Evolutionary conservation across 2,888 invertebrate species (phyloP), one percentile per base, ranked within the genome.

Genomic region (Lasioglossum figueresi): DNA sequence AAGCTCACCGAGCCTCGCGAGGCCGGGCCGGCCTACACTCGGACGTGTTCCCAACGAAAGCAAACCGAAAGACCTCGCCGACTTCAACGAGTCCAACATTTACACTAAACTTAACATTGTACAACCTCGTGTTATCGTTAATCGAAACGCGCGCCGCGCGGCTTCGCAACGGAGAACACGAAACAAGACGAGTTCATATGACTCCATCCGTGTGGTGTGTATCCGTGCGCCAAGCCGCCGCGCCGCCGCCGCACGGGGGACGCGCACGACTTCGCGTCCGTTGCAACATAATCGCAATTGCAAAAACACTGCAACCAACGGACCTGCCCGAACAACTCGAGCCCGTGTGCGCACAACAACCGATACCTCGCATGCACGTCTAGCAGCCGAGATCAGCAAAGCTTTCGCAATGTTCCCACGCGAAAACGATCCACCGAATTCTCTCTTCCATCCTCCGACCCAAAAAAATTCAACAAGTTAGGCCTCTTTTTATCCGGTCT

Each of bases 251-350:
- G 52, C n/a, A 34, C 40, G 72, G 31, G 43, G 23, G 23, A 10
- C 19, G 73, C 59, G 45, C 45, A 48, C 45, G 45, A 72, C 72
- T 48, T 72, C 72, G 43, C 73, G 45, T 72, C 23, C 52, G 52
- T 52, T 83, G 83, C 83, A 83, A 83, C 83, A 83, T 83, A 76
- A 66, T 83, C 72, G 83, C 66, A 76, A 59, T 83, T 16, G 72
- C 72, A 83, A 83, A 74, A 83, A 83, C 48, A 27, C 45, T 27
- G 37, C 74, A 74, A 74, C 16, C 72, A 68, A 45, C 72, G 52
- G n/a, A 59, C 72, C 63, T 68, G 83, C 43, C 56, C 71, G 19
- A 63, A 48, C 83, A 59, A 68, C 73, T 71, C 40, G 40, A 43
- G 19, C 73, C 45, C 48, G 52, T n/a, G 68, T 74, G 70, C 56